Base-by-base conservation (phyloP, 2,797 vertebrate species). In the Phoxinus dragarum region DNA sequence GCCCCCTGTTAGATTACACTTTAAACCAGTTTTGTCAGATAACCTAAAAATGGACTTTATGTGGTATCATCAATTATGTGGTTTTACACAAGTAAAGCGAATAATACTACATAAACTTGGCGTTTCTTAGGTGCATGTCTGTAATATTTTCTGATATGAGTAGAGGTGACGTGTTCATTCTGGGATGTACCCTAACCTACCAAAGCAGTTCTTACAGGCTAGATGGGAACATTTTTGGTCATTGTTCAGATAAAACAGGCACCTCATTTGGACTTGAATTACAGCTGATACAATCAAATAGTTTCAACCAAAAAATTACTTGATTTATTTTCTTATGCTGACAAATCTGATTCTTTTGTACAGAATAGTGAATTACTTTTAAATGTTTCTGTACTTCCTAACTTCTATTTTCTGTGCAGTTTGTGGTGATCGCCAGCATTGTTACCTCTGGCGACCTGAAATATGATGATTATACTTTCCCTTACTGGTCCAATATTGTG, bases 341-440 rank as follows among this genome's bases (percentile, higher is more conserved):
- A 66, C n/a, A 44, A 6, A 64, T 78, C 1, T 1, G 12, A 10
- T 12, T 66, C 5, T 31, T 47, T 47, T 66, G 59, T 67, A 66
- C 64, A 54, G 42, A 49, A 31, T 36, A 36, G 23, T 40, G 34
- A 40, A 36, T 9, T 9, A 36, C 16, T 36, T 21, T 16, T 17
- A 34, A 56, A 66, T 81, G 66, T 77, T 54, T 64, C 47, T 54
- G 68, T 68, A 66, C 16, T 49, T 69, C 17, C 36, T 56, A 11
- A 61, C 27, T 36, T 80, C 38, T 47, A 19, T 80, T 83, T 56
- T 85, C 73, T 84, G 84, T 85, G 76, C 91, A 99, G 98, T 98
- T 99, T 91, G 97, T 99, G 3, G 97, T 99, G 47, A 95, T 99
- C 87, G 97, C 97, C 90, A 99, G 98, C 86, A 94, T 98, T 86